phyloP scores from a whole-genome alignment of 37 sponge, comb jelly and placozoan genomes.

The Bolinopsis microptera region DNA sequence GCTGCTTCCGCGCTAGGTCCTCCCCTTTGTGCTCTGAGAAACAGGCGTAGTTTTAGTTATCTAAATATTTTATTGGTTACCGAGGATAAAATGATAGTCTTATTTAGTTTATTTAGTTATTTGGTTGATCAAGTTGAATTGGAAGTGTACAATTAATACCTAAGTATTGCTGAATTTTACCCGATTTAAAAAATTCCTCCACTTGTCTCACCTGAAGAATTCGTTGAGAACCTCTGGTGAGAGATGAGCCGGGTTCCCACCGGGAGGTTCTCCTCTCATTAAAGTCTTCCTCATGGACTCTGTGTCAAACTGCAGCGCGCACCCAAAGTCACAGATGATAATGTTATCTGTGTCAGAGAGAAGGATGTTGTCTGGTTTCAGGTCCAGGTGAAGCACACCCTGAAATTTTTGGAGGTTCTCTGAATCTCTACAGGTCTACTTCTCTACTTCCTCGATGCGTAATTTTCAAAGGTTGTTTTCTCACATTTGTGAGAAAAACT shows the following conservation, averaged over 20 bases:
- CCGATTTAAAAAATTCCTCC: no score
- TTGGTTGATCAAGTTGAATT: no score
- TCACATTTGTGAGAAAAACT: no score
- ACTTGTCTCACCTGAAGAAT: constrained; percentile 68
- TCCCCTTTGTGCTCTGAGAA: constrained; percentile 34
- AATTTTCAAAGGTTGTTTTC: no score
- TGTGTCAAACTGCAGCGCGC: constrained; percentile 77
- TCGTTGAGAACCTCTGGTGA: constrained; percentile 75
- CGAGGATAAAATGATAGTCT: no score
- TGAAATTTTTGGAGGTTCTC: neutral
- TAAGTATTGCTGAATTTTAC: no score
- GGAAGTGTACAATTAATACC: no score
- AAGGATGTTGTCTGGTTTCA: constrained; percentile 76
- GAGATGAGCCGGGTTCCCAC: constrained; percentile 79
- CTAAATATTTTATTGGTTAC: no score
- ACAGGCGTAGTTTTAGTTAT: no score
- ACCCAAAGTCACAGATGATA: constrained; percentile 81
- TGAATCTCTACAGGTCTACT: no score
- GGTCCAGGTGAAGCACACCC: constrained; percentile 74
- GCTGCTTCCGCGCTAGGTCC: constrained; percentile 9
- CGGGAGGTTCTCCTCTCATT: constrained; percentile 69
- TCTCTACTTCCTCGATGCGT: no score
- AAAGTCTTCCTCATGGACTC: constrained; percentile 61
- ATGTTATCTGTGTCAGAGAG: constrained; percentile 66
- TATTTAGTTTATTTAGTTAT: no score